Percentiles rank a stretch among this genome's conserved stretches.
Evolutionary conservation across 2,113 vertebrate genomes (phyloP).

Genomic region (Corythaixoides concolor): DNA sequence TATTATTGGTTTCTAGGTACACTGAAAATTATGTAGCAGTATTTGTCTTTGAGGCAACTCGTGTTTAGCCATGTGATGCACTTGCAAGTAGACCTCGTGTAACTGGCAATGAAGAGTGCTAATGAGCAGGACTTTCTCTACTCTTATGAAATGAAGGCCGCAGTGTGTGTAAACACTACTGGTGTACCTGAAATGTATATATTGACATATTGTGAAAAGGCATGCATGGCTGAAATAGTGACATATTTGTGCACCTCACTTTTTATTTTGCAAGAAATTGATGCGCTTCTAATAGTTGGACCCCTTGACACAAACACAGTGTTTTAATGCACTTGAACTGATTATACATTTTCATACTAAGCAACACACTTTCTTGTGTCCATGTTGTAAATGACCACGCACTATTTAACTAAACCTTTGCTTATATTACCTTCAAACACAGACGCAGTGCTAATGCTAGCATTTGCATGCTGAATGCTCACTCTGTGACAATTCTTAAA

Average conservation of each 20-base stretch:
- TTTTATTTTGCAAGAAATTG: not conserved
- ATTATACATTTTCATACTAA: not conserved
- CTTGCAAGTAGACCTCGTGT: constrained; percentile 28
- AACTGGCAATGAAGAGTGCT: constrained; percentile 17
- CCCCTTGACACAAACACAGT: not conserved
- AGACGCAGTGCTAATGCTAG: not conserved
- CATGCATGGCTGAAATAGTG: constrained; percentile 2
- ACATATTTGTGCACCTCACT: not conserved
- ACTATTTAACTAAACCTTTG: not conserved
- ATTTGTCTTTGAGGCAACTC: constrained; percentile 26
- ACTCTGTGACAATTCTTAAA: constrained; percentile 43
- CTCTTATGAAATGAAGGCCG: constrained; percentile 32
- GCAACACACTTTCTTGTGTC: not conserved
- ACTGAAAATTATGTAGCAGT: not conserved
- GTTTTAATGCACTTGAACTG: not conserved
- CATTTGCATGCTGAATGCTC: constrained; percentile 42
- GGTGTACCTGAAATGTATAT: constrained; percentile 25
- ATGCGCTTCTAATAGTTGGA: not conserved
- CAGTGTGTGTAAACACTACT: constrained; percentile 33
- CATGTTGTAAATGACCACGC: not conserved
- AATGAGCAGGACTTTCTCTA: constrained; percentile 37
- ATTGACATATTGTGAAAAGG: not conserved
- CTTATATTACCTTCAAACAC: constrained; percentile 21
- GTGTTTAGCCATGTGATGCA: not conserved
- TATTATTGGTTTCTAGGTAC: not conserved